phyloP scores from a whole-genome alignment of 2,113 vertebrate genomes.

The Pollimyrus isidori region DNA sequence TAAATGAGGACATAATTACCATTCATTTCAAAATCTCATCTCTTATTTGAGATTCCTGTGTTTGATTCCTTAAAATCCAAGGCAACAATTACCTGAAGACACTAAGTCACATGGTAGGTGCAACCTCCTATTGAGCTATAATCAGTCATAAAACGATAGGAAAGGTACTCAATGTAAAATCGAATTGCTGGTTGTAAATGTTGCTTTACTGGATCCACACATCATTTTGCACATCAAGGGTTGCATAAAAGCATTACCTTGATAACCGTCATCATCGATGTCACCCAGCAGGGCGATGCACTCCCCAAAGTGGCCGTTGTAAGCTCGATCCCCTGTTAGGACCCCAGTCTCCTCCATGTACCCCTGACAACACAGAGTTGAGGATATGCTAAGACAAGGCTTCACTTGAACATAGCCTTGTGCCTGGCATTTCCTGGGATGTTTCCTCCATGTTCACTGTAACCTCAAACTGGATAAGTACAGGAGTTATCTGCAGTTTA shows the following conservation, averaged over 20 bases:
- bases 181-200: not conserved
- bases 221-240: not conserved
- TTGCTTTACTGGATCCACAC: not conserved
- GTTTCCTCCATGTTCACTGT: not conserved
- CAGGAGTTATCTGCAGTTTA: not conserved
- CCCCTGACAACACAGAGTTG: slow-evolving; percentile 64
- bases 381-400: not conserved
- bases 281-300: slow-evolving; percentile 78
- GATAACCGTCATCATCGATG: slow-evolving; percentile 87
- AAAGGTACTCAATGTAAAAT: not conserved
- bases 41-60: not conserved
- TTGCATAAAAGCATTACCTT: slow-evolving; percentile 61
- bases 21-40: not conserved
- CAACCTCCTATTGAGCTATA: not conserved
- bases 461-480: not conserved
- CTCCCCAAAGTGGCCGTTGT: slow-evolving; percentile 94
- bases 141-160: not conserved
- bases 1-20: not conserved
- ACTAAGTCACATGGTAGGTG: not conserved
- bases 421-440: not conserved
- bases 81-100: not conserved
- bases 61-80: not conserved
- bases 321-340: slow-evolving; percentile 69
- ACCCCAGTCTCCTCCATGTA: slow-evolving; percentile 74
- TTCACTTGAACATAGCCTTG: not conserved